Evolutionary conservation across 2,888 invertebrate genomes (phyloP).

Genomic region (Aleiodes alternator): DNA sequence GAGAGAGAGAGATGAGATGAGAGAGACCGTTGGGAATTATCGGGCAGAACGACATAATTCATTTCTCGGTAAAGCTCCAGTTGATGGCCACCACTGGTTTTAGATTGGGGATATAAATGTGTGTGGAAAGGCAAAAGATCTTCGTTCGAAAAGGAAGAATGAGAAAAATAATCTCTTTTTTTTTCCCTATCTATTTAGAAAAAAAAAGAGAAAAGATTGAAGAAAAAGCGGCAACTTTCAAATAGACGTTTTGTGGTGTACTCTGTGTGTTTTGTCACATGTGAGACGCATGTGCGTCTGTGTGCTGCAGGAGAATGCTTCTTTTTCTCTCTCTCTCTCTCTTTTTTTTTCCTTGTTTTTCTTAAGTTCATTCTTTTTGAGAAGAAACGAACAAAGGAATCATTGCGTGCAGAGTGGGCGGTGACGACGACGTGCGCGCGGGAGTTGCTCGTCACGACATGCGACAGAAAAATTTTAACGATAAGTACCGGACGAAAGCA

Average conservation of each 20-base stretch:
- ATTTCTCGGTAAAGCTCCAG: conserved; percentile 51
- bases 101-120: conserved; percentile 38
- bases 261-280: conserved; percentile 5
- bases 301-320: conserved; percentile 14
- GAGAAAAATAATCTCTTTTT: conserved; percentile 3
- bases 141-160: conserved; percentile 3
- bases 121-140: conserved; percentile 8
- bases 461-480: conserved; percentile 57
- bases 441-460: conserved; percentile 49
- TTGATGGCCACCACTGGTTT: conserved; percentile 46
- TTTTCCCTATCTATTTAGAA: background rate
- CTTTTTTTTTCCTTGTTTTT: conserved; percentile 19
- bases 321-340: conserved; percentile 4
- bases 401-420: conserved; percentile 51
- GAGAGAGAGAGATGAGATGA: too few relatives aligned
- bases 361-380: conserved; percentile 39
- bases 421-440: conserved; percentile 36
- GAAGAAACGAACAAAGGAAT: conserved; percentile 54
- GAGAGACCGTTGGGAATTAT: conserved; percentile 49
- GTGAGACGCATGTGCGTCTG: conserved; percentile 33
- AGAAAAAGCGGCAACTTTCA: conserved; percentile 42
- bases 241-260: conserved; percentile 42
- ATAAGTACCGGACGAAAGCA: conserved; percentile 39
- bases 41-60: conserved; percentile 54
- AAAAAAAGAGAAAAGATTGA: conserved; percentile 14